Conservation (phyloP, 2,113 vertebrate genomes). For the Oryzias melastigma region DNA sequence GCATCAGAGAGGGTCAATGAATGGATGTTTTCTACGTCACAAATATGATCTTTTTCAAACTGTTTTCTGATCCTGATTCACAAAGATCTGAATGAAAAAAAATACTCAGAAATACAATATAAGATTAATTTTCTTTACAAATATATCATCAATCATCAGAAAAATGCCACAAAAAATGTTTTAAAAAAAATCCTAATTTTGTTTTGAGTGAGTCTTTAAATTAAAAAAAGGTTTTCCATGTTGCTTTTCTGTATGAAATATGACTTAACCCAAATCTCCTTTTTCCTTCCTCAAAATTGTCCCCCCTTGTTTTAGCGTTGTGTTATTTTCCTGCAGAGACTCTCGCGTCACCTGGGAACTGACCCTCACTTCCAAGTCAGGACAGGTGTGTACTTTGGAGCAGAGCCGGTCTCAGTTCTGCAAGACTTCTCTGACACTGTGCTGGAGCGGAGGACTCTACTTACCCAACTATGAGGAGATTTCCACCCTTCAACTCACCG, state of each 20-base stretch:
- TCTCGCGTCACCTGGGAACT: conserved; percentile 78
- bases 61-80: too few relatives aligned
- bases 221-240: too few relatives aligned
- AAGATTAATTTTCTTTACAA: too few relatives aligned
- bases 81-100: too few relatives aligned
- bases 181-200: too few relatives aligned
- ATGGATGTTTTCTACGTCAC: too few relatives aligned
- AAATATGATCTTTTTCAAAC: too few relatives aligned
- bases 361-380: conserved; percentile 73
- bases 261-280: not conserved
- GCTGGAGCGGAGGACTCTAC: conserved; percentile 74
- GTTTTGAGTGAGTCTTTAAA: too few relatives aligned
- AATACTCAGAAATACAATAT: too few relatives aligned
- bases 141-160: too few relatives aligned
- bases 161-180: too few relatives aligned
- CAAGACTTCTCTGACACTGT: conserved; percentile 76
- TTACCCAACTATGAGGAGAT: conserved; percentile 73
- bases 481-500: conserved; percentile 79
- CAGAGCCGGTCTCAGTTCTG: conserved; percentile 64
- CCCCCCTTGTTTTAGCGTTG: not conserved
- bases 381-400: conserved; percentile 68
- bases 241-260: not conserved
- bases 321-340: conserved; percentile 44
- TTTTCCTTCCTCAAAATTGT: not conserved
- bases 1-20: too few relatives aligned